A percentile compares a stretch with the other conserved stretches of the same genome.
phyloP scores from a whole-genome alignment of 2,888 invertebrate species.

The Ferrisia virgata region DNA sequence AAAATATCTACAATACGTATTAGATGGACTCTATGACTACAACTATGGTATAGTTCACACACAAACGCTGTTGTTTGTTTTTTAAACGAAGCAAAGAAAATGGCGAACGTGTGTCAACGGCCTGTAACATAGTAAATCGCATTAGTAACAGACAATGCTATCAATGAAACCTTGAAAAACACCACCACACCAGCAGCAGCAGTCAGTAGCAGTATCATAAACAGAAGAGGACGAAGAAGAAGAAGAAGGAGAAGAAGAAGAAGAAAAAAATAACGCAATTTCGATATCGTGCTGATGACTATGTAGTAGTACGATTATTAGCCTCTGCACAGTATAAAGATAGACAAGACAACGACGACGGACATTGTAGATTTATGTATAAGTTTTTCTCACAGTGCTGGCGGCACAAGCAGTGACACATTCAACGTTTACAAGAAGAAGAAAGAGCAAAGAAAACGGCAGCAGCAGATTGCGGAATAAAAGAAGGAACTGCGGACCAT shows the following conservation, averaged over 20 bases:
- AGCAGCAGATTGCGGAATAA: not conserved
- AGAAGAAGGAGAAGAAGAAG: not conserved
- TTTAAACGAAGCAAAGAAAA: constrained; percentile 40
- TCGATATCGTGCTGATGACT: not conserved
- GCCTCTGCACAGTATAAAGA: not conserved
- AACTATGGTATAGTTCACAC: not conserved
- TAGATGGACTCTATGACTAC: not conserved
- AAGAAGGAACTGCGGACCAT: constrained; percentile 40
- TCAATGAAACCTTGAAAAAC: constrained; percentile 6
- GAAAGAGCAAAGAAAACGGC: not conserved
- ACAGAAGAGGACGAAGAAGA: not conserved
- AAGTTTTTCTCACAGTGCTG: constrained; percentile 27
- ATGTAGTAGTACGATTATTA: not conserved
- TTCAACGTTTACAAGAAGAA: not conserved
- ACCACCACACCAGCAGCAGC: not conserved
- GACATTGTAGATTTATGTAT: constrained; percentile 6
- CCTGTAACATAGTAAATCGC: constrained; percentile 35
- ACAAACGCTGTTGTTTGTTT: constrained; percentile 36
- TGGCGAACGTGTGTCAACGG: constrained; percentile 43
- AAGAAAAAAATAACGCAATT: not conserved
- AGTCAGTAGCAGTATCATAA: no score
- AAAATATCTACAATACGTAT: not conserved
- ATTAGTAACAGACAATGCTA: constrained; percentile 7
- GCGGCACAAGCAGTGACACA: not conserved
- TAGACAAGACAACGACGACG: not conserved